These are phyloP conservation scores for Saguinus imperator DNA, from an alignment of 2,113 vertebrate species.

Conservation along the genomic window DNA sequence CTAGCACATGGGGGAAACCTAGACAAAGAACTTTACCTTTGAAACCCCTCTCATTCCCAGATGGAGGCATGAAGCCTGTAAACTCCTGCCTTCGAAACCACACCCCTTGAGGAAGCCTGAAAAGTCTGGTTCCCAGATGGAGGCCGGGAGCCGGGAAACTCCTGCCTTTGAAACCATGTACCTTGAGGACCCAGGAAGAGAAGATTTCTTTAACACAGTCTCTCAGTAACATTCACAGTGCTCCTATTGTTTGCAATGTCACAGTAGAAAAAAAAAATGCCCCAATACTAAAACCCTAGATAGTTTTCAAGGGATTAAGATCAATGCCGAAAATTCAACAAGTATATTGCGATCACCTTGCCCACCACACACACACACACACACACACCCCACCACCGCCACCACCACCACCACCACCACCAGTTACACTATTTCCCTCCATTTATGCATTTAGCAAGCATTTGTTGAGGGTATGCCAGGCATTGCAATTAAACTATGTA, in stretches of 20 bases:
- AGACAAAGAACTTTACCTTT: too few relatives aligned
- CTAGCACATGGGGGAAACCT: too few relatives aligned
- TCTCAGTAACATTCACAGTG: neutral
- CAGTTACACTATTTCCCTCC: neutral
- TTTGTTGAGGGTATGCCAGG: neutral
- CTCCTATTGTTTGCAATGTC: neutral
- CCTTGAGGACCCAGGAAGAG: too few relatives aligned
- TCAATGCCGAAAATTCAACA: neutral
- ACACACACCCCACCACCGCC: neutral
- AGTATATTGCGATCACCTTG: neutral
- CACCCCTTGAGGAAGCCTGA: too few relatives aligned
- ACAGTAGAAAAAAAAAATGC: neutral
- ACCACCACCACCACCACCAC: neutral
- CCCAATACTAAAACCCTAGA: neutral
- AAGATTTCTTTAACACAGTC: too few relatives aligned
- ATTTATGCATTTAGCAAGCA: neutral
- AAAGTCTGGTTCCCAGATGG: too few relatives aligned
- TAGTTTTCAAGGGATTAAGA: neutral
- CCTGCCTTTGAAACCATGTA: too few relatives aligned
- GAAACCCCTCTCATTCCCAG: too few relatives aligned
- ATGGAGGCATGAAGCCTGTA: too few relatives aligned
- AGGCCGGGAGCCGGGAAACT: too few relatives aligned
- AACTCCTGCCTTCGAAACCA: too few relatives aligned
- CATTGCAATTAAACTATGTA: neutral
- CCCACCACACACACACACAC: neutral